Percentiles rank a stretch among this genome's conserved stretches.
phyloP scores from a whole-genome alignment of 2,113 vertebrate species.

The Corydoras sp. region DNA sequence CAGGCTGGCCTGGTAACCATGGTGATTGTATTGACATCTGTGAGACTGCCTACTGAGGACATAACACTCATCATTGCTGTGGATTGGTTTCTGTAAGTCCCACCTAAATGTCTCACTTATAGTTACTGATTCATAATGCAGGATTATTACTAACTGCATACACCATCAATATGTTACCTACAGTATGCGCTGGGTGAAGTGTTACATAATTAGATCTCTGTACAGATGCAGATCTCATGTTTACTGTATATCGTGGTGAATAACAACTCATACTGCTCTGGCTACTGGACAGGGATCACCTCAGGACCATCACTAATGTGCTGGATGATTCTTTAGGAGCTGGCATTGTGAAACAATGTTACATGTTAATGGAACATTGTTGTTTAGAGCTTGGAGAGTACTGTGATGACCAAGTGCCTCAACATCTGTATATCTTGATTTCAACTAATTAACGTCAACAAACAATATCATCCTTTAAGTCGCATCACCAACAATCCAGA shows the following conservation, averaged over 20 bases:
- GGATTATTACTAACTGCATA: not conserved
- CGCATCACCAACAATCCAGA: too few species aligned
- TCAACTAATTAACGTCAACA: too few species aligned
- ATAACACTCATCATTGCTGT: constrained; percentile 93
- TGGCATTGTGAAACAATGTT: constrained; percentile 80
- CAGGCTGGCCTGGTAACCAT: constrained; percentile 96
- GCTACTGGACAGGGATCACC: constrained; percentile 73
- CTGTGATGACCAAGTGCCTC: too few species aligned
- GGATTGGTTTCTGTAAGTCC: constrained; percentile 98
- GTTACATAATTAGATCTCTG: too few species aligned
- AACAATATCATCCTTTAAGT: too few species aligned
- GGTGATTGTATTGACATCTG: constrained; percentile 94
- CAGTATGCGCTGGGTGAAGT: too few species aligned
- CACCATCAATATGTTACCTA: too few species aligned
- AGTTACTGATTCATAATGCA: constrained; percentile 67
- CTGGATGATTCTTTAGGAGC: constrained; percentile 91
- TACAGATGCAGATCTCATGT: too few species aligned
- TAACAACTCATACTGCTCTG: not conserved
- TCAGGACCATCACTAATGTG: constrained; percentile 89
- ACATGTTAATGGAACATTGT: too few species aligned
- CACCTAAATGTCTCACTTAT: constrained; percentile 64
- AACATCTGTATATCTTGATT: too few species aligned
- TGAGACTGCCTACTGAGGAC: constrained; percentile 93
- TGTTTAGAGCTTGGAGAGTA: too few species aligned
- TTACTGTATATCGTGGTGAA: too few species aligned